phyloP scores from a whole-genome alignment of 2,113 vertebrate genomes.

The Ceratotherium simum region DNA sequence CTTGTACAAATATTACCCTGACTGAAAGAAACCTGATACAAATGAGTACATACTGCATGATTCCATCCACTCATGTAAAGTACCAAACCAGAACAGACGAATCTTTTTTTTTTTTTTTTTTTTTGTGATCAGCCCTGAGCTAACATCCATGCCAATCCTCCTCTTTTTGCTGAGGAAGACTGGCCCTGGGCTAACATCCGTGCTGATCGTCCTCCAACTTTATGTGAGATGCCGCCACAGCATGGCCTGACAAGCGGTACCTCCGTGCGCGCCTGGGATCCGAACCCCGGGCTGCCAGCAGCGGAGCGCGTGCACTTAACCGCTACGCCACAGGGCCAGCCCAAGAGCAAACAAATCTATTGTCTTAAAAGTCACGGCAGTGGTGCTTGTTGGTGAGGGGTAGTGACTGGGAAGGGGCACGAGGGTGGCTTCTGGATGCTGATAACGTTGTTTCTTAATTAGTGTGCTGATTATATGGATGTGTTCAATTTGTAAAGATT shows the following conservation, averaged over 20 bases:
- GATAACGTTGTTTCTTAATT: neutral
- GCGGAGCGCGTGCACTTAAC: too few species aligned
- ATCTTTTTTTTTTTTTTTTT: too few species aligned
- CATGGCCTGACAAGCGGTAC: too few species aligned
- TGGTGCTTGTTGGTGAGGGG: neutral
- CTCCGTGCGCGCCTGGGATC: too few species aligned
- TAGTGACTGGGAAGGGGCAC: neutral
- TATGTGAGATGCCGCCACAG: too few species aligned
- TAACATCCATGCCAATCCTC: too few species aligned
- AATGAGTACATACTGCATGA: neutral
- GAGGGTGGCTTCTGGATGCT: neutral
- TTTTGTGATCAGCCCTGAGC: too few species aligned
- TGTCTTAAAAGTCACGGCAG: conserved; percentile 7
- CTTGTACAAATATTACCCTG: neutral
- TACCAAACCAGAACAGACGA: neutral
- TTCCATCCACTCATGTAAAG: neutral
- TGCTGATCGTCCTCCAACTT: too few species aligned
- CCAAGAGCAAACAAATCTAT: neutral
- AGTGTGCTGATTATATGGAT: neutral
- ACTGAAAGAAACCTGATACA: neutral
- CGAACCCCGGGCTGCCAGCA: too few species aligned
- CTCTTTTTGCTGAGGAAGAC: too few species aligned
- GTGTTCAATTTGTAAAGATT: neutral
- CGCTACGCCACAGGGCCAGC: too few species aligned
- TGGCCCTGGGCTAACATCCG: too few species aligned